A percentile compares a stretch with the other conserved stretches of the same genome.
phyloP scores from a whole-genome alignment of 1,140 invertebrate species.

The Rhagoletis pomonella region DNA sequence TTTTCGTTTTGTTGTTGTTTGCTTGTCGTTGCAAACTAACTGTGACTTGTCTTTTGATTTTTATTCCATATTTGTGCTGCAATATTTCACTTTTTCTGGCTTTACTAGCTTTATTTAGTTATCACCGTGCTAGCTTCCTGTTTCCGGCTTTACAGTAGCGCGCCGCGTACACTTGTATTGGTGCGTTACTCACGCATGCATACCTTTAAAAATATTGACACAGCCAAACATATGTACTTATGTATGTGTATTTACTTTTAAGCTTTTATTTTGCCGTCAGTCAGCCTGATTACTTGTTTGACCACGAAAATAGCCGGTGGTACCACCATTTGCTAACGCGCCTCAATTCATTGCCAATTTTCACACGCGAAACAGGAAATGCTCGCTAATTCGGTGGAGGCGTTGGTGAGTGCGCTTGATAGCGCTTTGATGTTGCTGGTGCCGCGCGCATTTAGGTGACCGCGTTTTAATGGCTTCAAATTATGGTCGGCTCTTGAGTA shows the following conservation, averaged over 20 bases:
- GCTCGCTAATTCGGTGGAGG: neutral
- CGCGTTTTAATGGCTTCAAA: neutral
- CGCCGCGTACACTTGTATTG: neutral
- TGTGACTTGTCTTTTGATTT: neutral
- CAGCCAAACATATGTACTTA: neutral
- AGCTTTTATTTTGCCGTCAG: neutral
- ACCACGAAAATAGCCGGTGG: neutral
- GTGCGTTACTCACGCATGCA: no score
- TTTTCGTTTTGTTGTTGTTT: neutral
- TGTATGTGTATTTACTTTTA: neutral
- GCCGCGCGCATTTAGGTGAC: neutral
- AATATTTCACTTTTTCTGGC: neutral
- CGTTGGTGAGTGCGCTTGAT: neutral
- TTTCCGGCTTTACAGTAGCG: neutral
- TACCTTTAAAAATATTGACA: no score
- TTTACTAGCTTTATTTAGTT: constrained; percentile 42
- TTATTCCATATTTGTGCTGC: neutral
- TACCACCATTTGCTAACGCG: neutral
- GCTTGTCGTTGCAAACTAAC: neutral
- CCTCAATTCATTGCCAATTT: neutral
- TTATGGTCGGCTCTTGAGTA: neutral
- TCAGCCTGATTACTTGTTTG: neutral
- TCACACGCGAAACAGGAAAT: constrained; percentile 1
- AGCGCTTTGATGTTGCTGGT: neutral
- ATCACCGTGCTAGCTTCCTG: neutral